These are phyloP conservation scores for Rhinolophus sinicus DNA, from an alignment of 2,113 vertebrate genomes.

Conservation along the genomic window DNA sequence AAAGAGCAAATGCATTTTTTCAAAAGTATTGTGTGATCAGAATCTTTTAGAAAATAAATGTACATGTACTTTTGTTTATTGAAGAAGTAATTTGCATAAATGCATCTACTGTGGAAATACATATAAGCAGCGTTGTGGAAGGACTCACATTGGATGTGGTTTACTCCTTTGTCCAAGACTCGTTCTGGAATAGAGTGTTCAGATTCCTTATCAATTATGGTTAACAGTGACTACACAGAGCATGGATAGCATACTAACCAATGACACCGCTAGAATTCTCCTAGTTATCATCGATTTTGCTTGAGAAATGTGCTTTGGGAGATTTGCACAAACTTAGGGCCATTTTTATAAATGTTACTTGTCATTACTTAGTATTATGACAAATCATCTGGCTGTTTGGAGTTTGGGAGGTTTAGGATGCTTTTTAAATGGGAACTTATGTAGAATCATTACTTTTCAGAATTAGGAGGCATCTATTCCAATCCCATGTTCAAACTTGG, in stretches of 20 bases:
- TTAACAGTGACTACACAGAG: background rate
- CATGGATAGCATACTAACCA: background rate
- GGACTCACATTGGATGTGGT: background rate
- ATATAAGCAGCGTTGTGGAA: background rate
- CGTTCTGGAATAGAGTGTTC: background rate
- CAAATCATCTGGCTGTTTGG: background rate
- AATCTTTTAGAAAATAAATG: conserved; percentile 7
- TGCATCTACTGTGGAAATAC: background rate
- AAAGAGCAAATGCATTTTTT: background rate
- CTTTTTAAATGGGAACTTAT: background rate
- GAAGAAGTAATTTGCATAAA: background rate
- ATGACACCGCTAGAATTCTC: background rate
- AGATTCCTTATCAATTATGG: background rate
- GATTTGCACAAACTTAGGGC: background rate
- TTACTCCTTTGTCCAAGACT: background rate
- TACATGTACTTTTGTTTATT: background rate
- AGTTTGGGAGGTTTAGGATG: background rate
- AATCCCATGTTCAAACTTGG: background rate
- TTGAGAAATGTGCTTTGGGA: background rate
- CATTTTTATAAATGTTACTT: background rate
- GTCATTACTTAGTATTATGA: background rate
- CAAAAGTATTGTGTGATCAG: background rate
- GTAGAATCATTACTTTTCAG: conserved; percentile 18
- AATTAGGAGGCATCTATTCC: background rate
- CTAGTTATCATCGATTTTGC: background rate